Evolutionary conservation across 1,140 invertebrate species (phyloP).

Genomic region (Drosophila kanapiae): DNA sequence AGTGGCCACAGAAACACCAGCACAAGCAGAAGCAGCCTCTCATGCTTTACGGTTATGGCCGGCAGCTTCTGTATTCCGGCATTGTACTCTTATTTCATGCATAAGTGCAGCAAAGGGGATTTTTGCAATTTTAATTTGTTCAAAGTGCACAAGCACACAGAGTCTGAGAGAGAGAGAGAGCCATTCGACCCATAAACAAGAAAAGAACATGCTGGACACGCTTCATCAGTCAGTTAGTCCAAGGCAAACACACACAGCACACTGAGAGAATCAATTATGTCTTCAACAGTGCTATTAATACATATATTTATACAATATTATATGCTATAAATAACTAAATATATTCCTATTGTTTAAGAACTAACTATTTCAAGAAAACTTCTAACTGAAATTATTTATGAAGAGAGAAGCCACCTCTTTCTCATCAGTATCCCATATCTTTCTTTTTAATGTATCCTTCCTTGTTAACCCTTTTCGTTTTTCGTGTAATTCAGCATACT

Average conservation of each 20-base stretch:
- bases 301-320: not conserved
- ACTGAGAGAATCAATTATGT: not conserved
- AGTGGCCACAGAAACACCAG: slow-evolving; percentile 13
- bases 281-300: not conserved
- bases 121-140: slow-evolving; percentile 79
- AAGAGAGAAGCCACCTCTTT: too few species aligned
- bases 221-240: slow-evolving; percentile 65
- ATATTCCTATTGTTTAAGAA: too few species aligned
- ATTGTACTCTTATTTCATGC: slow-evolving; percentile 37
- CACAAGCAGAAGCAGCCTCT: slow-evolving; percentile 14
- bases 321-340: not conserved
- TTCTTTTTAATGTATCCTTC: too few species aligned
- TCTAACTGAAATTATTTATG: too few species aligned
- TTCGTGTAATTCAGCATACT: slow-evolving; percentile 19
- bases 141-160: slow-evolving; percentile 62
- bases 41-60: slow-evolving; percentile 70
- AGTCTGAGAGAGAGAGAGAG: slow-evolving; percentile 26
- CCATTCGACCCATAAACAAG: slow-evolving; percentile 41
- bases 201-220: slow-evolving; percentile 52
- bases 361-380: too few species aligned
- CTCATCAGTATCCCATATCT: too few species aligned
- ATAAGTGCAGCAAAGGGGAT: slow-evolving; percentile 72
- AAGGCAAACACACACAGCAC: slow-evolving; percentile 25
- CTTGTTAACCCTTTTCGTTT: not conserved
- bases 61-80: slow-evolving; percentile 51